Percentiles rank a stretch among this genome's conserved stretches.
Conservation (phyloP, 2,113 vertebrate genomes). For the Cyphotilapia sp. region DNA sequence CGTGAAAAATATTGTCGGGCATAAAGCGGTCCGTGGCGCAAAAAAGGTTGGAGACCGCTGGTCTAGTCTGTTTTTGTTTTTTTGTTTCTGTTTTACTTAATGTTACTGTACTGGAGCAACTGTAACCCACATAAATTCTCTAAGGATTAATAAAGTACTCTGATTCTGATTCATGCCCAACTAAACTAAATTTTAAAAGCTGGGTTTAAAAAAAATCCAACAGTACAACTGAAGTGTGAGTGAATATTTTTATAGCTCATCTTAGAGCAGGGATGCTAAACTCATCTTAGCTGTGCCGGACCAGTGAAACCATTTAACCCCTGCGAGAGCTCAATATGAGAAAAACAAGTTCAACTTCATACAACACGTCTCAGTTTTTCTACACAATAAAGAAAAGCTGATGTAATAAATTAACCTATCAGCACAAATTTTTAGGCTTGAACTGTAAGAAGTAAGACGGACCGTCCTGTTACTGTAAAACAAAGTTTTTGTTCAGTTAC, state of each 20-base stretch:
- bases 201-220: neutral
- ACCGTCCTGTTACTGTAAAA: neutral
- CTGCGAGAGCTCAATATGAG: rapidly evolving
- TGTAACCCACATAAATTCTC: neutral
- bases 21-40: no score
- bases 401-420: neutral
- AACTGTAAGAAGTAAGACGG: neutral
- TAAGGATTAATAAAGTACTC: neutral
- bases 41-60: no score
- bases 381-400: neutral
- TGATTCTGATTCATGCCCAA: neutral
- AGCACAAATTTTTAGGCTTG: neutral
- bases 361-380: rapidly evolving
- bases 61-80: neutral
- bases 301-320: neutral
- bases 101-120: neutral
- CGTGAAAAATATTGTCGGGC: no score
- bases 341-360: neutral
- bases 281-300: rapidly evolving
- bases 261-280: neutral
- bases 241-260: neutral
- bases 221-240: rapidly evolving
- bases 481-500: neutral
- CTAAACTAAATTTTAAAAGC: neutral
- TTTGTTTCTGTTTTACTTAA: neutral